phyloP scores from a whole-genome alignment of 1,140 invertebrate genomes.

The Branchinecta lynchi region DNA sequence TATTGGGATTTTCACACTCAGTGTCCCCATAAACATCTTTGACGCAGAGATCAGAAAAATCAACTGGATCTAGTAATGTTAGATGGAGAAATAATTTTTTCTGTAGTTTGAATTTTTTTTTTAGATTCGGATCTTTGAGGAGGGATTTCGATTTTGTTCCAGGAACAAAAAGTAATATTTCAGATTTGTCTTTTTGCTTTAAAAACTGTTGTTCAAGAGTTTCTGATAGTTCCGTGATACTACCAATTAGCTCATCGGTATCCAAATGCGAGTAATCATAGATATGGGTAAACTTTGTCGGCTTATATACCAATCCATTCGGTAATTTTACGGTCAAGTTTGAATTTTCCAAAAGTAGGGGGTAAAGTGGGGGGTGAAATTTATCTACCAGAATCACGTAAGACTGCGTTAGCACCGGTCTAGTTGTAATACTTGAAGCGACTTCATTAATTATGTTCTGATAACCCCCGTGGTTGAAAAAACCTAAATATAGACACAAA shows the following conservation, averaged over 20 bases:
- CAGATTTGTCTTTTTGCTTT: background rate
- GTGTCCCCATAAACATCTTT: background rate
- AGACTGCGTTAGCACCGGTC: background rate
- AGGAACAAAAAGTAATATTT: background rate
- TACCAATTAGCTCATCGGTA: background rate
- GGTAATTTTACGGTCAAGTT: background rate
- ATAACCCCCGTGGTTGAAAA: background rate
- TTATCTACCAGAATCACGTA: background rate
- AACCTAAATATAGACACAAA: background rate
- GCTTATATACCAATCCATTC: background rate
- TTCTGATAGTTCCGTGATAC: background rate
- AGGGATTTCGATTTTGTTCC: background rate
- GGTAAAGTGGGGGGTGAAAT: background rate
- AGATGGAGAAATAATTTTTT: background rate
- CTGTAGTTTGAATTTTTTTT: background rate
- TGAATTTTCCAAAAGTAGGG: background rate
- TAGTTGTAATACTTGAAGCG: background rate
- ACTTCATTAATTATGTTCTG: background rate
- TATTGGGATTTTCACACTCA: background rate
- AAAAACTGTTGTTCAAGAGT: background rate
- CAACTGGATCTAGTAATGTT: background rate
- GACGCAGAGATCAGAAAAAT: background rate
- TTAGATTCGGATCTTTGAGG: background rate
- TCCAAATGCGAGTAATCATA: background rate
- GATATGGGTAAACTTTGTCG: background rate